Base-by-base conservation (phyloP, 2,797 vertebrate species). In the Propithecus perrieri region DNA sequence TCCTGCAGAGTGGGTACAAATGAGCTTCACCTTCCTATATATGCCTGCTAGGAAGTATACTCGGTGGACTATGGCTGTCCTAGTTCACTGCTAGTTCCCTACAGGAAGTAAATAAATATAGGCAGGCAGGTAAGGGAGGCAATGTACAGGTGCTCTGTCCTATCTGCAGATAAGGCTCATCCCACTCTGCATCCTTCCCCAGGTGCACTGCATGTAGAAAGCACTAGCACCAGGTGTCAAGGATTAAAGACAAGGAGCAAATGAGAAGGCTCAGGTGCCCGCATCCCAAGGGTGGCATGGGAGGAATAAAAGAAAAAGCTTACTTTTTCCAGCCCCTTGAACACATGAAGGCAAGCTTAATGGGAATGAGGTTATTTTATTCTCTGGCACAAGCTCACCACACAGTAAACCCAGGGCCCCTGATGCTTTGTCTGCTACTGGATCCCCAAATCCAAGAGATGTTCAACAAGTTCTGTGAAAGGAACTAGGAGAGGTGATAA, bases 211-310 rank as follows among this genome's bases (percentile, higher is more conserved):
- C 43, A 79, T 35, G 7, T 59, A 89, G 46, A 85, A 76, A 91
- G 71, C 59, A 94, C 65, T 65, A 88, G 50, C 84, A 95, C 18
- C 75, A 92, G 43, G 63, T 85, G 90, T 33, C 81, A 92, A 92
- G 67, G 43, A 92, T 93, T 79, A 91, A 24, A 89, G 46, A 93
- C 46, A 65, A 95, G 41, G n/a, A 92, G 41, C n/a, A 92, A 81
- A 95, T 72, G 57, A 92, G 53, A 94, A 81, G 17, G 57, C 17
- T 94, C 38, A 63, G 28, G 87, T 33, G 79, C 30, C 61, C 59
- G 20, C 10, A 71, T 33, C 24, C 35, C 86, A 61, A 71, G 17
- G 48, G 18, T 17, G 28, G n/a, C 17, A 35, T 17, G 13, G 48
- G 28, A 79, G 20, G 22, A 50, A 87, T 33, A 18, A 84, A 74